These are phyloP conservation scores for Tipula unca DNA, from an alignment of 2,888 invertebrate genomes.

Conservation along the genomic window DNA sequence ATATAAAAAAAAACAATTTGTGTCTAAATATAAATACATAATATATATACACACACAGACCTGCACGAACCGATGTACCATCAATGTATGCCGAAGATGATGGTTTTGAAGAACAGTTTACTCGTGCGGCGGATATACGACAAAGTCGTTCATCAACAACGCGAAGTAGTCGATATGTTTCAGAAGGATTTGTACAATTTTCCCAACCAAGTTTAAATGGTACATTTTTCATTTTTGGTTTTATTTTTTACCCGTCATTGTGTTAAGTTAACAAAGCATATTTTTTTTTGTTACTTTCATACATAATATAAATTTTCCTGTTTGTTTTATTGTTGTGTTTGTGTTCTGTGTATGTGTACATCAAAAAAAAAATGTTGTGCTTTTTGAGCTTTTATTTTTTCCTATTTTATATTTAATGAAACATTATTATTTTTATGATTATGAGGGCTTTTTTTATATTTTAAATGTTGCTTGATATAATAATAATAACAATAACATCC, in stretches of 20 bases:
- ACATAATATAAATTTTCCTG: background rate
- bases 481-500: background rate
- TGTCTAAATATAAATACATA: background rate
- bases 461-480: background rate
- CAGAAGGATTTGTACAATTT: constrained; percentile 43
- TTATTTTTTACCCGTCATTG: background rate
- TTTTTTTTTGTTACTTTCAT: background rate
- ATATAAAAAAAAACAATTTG: background rate
- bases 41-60: constrained; percentile 30
- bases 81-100: constrained; percentile 44
- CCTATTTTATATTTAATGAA: background rate
- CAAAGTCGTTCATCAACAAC: constrained; percentile 31
- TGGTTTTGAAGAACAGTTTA: constrained; percentile 35
- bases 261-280: background rate
- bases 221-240: constrained; percentile 27
- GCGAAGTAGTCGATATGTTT: constrained; percentile 35
- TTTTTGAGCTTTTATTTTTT: background rate
- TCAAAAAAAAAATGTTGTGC: background rate
- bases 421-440: background rate
- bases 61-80: constrained; percentile 42
- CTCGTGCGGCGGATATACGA: constrained; percentile 30
- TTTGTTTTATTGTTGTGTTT: background rate
- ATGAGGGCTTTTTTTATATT: background rate
- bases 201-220: constrained; percentile 44
- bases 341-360: background rate